phyloP scores from a whole-genome alignment of 2,888 invertebrate species.

The Napeogenes inachia region DNA sequence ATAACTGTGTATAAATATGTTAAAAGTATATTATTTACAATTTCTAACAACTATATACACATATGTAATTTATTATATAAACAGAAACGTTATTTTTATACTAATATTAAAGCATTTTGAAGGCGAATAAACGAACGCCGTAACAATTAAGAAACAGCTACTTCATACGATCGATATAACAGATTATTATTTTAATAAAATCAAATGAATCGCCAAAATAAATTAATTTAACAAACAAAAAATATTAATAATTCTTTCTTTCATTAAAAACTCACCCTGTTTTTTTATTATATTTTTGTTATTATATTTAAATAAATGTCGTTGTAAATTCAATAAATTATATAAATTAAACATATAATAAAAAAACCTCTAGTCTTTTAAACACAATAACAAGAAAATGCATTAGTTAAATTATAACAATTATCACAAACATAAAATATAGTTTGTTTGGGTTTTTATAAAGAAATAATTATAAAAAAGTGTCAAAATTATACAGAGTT shows the following conservation, averaged over 20 bases:
- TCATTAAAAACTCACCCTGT: background rate
- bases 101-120: slow-evolving; percentile 74
- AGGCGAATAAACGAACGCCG: slow-evolving; percentile 72
- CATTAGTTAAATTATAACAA: background rate
- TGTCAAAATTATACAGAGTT: too few relatives aligned
- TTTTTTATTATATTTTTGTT: background rate
- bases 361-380: background rate
- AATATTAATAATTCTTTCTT: background rate
- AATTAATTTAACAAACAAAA: background rate
- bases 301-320: background rate
- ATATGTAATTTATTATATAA: slow-evolving; percentile 53
- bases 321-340: background rate
- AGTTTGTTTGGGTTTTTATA: too few relatives aligned
- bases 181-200: too few relatives aligned
- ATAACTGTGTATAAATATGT: slow-evolving; percentile 50
- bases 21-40: slow-evolving; percentile 66
- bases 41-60: slow-evolving; percentile 71
- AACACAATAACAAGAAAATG: slow-evolving; percentile 1
- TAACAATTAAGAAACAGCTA: slow-evolving; percentile 30
- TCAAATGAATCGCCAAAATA: too few relatives aligned
- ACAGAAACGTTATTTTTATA: slow-evolving; percentile 51
- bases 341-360: slow-evolving; percentile 5
- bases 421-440: too few relatives aligned
- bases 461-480: too few relatives aligned
- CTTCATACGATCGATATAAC: background rate